phyloP scores from a whole-genome alignment of 2,113 vertebrate species.

The Salvelinus alpinus region DNA sequence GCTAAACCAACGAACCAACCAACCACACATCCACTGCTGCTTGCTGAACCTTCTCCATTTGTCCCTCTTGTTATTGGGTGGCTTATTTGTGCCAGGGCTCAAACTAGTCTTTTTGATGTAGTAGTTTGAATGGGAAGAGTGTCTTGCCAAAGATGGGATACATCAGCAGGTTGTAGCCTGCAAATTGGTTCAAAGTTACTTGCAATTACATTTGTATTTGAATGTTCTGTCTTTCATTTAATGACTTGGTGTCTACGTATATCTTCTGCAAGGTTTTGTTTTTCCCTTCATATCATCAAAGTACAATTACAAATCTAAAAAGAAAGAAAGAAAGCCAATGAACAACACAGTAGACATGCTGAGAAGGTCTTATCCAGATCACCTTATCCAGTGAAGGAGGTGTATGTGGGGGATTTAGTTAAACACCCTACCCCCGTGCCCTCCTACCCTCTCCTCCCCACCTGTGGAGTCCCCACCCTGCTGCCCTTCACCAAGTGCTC shows the following conservation, averaged over 20 bases:
- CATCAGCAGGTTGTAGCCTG: background rate
- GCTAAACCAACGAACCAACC: slow-evolving; percentile 36
- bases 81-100: background rate
- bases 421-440: slow-evolving; percentile 35
- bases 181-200: background rate
- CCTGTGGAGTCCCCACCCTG: slow-evolving; percentile 55
- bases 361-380: slow-evolving; percentile 57
- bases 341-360: background rate
- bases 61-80: slow-evolving; percentile 37
- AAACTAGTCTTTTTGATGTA: background rate
- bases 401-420: slow-evolving; percentile 44
- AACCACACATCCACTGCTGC: slow-evolving; percentile 36
- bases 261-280: background rate
- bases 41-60: slow-evolving; percentile 54
- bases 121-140: background rate
- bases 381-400: slow-evolving; percentile 53
- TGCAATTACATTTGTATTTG: no score
- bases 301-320: background rate
- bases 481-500: slow-evolving; percentile 63
- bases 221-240: background rate
- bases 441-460: slow-evolving; percentile 39
- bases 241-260: background rate
- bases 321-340: background rate
- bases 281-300: background rate
- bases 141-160: background rate